Base-by-base conservation (phyloP, 2,888 invertebrate species). In the Sarcophaga carnaria region DNA sequence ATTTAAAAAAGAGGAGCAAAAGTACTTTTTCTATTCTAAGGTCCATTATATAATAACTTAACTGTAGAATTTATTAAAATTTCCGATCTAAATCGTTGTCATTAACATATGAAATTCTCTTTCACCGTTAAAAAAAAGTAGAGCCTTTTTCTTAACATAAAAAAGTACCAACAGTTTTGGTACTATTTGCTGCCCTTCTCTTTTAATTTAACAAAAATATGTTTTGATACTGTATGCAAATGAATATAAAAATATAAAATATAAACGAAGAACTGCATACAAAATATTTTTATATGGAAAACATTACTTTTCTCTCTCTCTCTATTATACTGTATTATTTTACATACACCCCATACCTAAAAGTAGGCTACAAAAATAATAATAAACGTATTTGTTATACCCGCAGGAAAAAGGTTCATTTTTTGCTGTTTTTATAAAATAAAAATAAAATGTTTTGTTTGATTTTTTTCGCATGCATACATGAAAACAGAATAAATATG, bases 291-390 rank as follows among this genome's bases (percentile, higher is more conserved):
- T 20, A 59, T 60, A 72, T 47, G 60, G 25, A 63, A 60, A 27
- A 17, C 69, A 45, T 45, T 66, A 6, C 10, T 37, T 37, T 37
- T 37, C 37, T 37, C 37, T 2, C 10, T 8, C 10, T 37, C 37
- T 37, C 37, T 37, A 0, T 37, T 54, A 12, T 54, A 54, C 54
- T 54, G 54, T 54, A 14, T 54, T 54, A 54, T 54, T 14, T 54
- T 54, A 54, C 12, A 76, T 14, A 17, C 54, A 25, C 71, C 62
- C 79, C 59, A 25, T 77, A 37, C 78, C 75, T 76, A 81, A 87
- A 87, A 79, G 84, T 82, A 84, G 87, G 87, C 87, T 76, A 76
- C 78, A 84, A 84, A 74, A 72, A 74, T 74, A 72, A 83, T 78
- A 87, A 81, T 75, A 84, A 87, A 84, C 71, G 84, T 81, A 84